Evolutionary conservation across 2,797 vertebrate genomes (phyloP).

Genomic region (Remorina albescens): DNA sequence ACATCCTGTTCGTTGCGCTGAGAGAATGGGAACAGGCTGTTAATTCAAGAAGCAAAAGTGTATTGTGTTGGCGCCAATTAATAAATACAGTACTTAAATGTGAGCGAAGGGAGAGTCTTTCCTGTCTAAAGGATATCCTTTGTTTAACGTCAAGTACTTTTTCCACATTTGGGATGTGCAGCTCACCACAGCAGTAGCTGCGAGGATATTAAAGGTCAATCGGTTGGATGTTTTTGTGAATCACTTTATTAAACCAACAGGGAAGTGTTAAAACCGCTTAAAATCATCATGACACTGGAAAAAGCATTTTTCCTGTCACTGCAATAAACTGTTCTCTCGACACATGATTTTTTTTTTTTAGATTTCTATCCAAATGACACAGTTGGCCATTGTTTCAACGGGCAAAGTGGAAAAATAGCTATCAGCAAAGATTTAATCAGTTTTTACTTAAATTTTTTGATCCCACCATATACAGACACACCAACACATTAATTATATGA

Average conservation of each 20-base stretch:
- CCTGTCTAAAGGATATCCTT: constrained; percentile 84
- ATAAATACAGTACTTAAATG: constrained; percentile 67
- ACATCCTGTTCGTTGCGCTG: constrained; percentile 71
- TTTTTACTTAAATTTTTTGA: too few species aligned
- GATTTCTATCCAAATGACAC: constrained; percentile 4
- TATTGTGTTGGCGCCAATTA: constrained; percentile 74
- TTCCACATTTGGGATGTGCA: constrained; percentile 74
- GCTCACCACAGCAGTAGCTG: constrained; percentile 37
- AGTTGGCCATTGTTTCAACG: constrained; percentile 14
- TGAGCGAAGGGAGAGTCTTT: constrained; percentile 45
- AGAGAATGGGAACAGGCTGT: constrained; percentile 46
- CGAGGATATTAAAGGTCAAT: constrained; percentile 52
- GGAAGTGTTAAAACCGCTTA: constrained; percentile 21
- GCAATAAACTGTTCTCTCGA: constrained; percentile 24
- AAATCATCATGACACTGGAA: constrained; percentile 8
- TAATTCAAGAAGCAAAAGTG: constrained; percentile 49
- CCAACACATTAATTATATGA: too few species aligned
- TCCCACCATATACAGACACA: too few species aligned
- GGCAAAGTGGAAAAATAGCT: too few species aligned
- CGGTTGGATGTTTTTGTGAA: constrained; percentile 38
- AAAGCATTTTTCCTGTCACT: constrained; percentile 52
- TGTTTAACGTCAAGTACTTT: constrained; percentile 83
- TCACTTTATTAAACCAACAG: constrained; percentile 23
- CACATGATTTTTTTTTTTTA: constrained; percentile 32
- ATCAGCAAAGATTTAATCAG: too few species aligned